Conservation (phyloP, 2,797 vertebrate species). For the Ispidina lecontei region DNA sequence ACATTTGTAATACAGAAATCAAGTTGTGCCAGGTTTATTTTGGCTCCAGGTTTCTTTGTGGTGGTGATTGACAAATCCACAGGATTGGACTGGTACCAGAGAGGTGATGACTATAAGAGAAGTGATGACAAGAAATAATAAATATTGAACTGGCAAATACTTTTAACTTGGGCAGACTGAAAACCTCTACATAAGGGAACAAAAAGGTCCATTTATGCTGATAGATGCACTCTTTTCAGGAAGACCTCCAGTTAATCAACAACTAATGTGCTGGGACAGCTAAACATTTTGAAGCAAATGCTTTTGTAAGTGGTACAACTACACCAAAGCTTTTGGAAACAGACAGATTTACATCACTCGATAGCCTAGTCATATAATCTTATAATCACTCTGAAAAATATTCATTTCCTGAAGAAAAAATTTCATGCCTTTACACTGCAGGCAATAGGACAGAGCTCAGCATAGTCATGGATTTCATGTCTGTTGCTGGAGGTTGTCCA, state of each 20-base stretch:
- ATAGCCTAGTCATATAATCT: constrained; percentile 36
- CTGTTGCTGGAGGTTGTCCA: constrained; percentile 31
- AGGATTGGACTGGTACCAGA: constrained; percentile 51
- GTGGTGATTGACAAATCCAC: constrained; percentile 69
- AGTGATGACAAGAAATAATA: constrained; percentile 62
- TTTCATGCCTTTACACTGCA: background rate
- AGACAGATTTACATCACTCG: constrained; percentile 11
- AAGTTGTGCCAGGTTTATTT: constrained; percentile 54
- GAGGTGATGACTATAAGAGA: constrained; percentile 57
- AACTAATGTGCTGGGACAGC: constrained; percentile 57
- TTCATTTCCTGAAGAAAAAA: constrained; percentile 50
- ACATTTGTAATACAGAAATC: constrained; percentile 58
- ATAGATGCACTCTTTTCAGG: constrained; percentile 63
- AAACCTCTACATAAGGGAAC: constrained; percentile 38
- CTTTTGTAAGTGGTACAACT: constrained; percentile 21
- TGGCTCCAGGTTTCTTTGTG: constrained; percentile 56
- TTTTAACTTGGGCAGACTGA: constrained; percentile 24
- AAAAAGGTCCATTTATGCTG: constrained; percentile 27
- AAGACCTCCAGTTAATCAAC: constrained; percentile 46
- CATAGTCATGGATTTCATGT: background rate
- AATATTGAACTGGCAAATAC: constrained; percentile 41
- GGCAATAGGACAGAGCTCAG: background rate
- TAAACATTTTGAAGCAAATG: constrained; percentile 40
- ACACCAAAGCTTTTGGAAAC: constrained; percentile 3
- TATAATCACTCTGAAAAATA: constrained; percentile 17